Evolutionary conservation across 2,797 vertebrate genomes (phyloP).

Genomic region (Euphonia xanthogaster): DNA sequence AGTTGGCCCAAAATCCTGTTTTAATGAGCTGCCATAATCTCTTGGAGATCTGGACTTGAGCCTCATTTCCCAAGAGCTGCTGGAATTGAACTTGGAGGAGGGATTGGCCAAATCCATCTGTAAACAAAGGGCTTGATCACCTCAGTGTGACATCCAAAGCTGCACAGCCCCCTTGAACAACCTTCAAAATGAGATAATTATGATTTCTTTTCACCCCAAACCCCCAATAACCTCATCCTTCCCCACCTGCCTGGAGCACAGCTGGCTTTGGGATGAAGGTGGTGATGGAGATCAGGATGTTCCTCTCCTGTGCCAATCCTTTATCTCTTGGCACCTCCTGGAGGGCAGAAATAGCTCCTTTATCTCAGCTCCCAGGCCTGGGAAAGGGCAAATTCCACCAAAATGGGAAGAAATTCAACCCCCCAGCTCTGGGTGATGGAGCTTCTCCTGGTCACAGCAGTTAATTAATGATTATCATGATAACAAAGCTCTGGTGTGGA

Average conservation of each 20-base stretch:
- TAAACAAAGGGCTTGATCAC: background rate
- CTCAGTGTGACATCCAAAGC: background rate
- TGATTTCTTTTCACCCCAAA: background rate
- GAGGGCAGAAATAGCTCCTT: background rate
- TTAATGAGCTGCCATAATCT: background rate
- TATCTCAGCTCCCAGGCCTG: background rate
- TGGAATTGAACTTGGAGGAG: background rate
- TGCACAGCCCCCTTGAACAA: fast-evolving
- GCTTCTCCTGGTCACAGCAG: background rate
- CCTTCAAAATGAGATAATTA: fast-evolving
- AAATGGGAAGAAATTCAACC: background rate
- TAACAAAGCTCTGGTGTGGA: fast-evolving
- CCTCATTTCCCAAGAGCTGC: background rate
- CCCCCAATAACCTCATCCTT: fast-evolving
- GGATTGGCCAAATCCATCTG: background rate
- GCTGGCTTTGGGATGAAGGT: background rate
- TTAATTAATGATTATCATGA: fast-evolving
- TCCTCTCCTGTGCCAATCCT: background rate
- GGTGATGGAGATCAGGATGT: background rate
- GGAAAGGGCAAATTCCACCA: background rate
- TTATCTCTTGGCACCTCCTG: background rate
- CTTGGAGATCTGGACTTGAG: background rate
- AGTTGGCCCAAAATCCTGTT: background rate
- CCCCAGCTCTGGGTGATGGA: fast-evolving
- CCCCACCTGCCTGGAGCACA: background rate